Evolutionary conservation across 2,113 vertebrate genomes (phyloP).

Genomic region (Capricornis sumatraensis): DNA sequence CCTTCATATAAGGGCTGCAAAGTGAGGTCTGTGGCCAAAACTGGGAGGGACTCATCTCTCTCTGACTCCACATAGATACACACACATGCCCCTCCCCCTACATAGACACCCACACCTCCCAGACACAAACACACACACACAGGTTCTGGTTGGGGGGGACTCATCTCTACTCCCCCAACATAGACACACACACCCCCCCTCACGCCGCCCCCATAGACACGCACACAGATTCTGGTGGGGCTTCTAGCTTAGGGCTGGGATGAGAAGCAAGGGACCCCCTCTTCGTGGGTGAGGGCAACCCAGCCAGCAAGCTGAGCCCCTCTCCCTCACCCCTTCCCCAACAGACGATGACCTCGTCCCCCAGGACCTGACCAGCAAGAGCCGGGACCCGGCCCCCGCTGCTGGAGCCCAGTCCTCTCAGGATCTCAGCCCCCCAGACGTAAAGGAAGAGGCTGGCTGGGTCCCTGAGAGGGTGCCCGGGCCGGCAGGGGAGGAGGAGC

Average conservation of each 20-base stretch:
- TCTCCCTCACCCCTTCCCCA: conserved; percentile 67
- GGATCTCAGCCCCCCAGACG: conserved; percentile 66
- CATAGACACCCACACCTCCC: background rate
- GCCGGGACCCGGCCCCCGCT: conserved; percentile 45
- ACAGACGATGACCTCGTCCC: conserved; percentile 63
- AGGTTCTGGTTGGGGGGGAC: background rate
- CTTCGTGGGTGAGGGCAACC: conserved; percentile 24
- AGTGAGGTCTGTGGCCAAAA: background rate
- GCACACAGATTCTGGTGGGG: background rate
- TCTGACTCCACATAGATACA: background rate
- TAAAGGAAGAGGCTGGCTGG: conserved; percentile 70
- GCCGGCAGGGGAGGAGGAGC: conserved; percentile 53
- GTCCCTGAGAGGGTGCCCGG: conserved; percentile 45
- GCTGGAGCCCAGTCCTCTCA: conserved; percentile 52
- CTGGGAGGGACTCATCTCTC: background rate
- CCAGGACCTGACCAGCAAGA: conserved; percentile 73
- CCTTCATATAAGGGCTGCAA: conserved; percentile 15
- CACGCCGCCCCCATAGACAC: background rate
- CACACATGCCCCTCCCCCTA: background rate
- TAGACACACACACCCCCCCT: background rate
- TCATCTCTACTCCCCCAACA: background rate
- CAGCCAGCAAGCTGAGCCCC: conserved; percentile 57
- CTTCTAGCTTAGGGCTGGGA: background rate
- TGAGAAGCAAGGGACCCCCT: conserved; percentile 29
- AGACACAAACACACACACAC: background rate